phyloP scores from a whole-genome alignment of 2,797 vertebrate species.

The Pantherophis alleghaniensis region DNA sequence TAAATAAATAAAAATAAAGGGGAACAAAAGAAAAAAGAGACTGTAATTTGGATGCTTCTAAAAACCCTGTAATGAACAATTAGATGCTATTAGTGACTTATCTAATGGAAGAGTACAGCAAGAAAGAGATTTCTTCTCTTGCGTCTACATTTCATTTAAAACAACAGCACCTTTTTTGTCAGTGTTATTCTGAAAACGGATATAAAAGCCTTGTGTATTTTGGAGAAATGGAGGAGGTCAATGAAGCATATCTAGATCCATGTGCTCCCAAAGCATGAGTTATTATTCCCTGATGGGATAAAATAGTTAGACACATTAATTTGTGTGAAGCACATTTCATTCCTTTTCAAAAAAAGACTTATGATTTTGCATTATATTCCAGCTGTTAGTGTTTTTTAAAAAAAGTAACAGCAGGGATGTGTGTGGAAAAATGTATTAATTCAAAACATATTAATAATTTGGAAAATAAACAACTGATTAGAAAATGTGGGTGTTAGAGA shows the following conservation, averaged over 20 bases:
- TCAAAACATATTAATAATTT: not conserved
- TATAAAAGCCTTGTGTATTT: not conserved
- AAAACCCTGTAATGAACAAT: not conserved
- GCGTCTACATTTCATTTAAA: not conserved
- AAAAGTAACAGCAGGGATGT: not conserved
- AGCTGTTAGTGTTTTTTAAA: not conserved
- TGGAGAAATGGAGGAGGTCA: not conserved
- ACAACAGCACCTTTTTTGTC: not conserved
- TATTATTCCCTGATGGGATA: not conserved
- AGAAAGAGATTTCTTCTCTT: not conserved
- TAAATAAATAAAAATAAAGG: not conserved
- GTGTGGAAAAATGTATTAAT: not conserved
- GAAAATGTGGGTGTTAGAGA: not conserved
- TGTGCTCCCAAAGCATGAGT: not conserved
- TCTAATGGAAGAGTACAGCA: not conserved
- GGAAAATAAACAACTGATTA: not conserved
- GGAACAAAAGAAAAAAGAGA: not conserved
- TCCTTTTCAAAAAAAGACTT: not conserved
- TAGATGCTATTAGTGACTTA: not conserved
- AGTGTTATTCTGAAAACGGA: not conserved
- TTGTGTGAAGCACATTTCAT: not conserved
- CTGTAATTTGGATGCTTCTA: not conserved
- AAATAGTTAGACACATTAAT: not conserved
- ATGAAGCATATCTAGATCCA: not conserved
- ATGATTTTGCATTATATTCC: slow-evolving; percentile 4